Base-by-base conservation (phyloP, 1,140 invertebrate genomes). In the Onthophagus taurus region DNA sequence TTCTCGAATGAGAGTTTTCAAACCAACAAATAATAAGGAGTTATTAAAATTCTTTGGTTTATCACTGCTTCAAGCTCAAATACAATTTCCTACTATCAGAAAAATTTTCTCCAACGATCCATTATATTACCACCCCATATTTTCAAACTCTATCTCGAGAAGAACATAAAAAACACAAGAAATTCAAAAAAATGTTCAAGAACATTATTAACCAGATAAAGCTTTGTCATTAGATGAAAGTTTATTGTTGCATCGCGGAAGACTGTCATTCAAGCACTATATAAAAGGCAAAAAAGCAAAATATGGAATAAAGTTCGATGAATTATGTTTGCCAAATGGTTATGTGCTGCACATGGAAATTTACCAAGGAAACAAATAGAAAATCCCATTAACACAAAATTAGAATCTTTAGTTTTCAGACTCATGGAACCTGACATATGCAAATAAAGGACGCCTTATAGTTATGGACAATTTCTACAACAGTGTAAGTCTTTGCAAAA, bases 281-380 rank as follows among this genome's bases (percentile, higher is more conserved):
- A 50, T 54, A 18, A 49, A 53, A 41, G 21, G 51, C 58, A 48
- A 60, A 48, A 53, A 43, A 26, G 51, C 58, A 46, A 60, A 54
- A 51, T 59, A 59, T 42, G 58, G 58, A 6, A 53, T 60, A 20
- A 60, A 63, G 52, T 33, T 61, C 24, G 55, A 51, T 45, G 57
- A 59, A 44, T 19, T 45, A 12, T 55, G 47, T 31, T 49, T 47
- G 16, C 17, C 39, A 8, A 36, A 58, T 35, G 59, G 54, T 12
- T 63, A 61, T 49, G 61, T 64, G 11, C 53, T 57, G 30, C 55
- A 63, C 50, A 42, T 58, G 16, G 43, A 52, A 24, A 54, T 62
- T 42, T 61, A 62, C 44, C 29, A 29, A 17, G 52, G 52, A n/a
- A n/a, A 17, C 51, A 53, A 42, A 41, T 48, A 33, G 37, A 41